These are phyloP conservation scores for Drosophila asahinai DNA, from an alignment of 1,140 invertebrate genomes.

Conservation along the genomic window DNA sequence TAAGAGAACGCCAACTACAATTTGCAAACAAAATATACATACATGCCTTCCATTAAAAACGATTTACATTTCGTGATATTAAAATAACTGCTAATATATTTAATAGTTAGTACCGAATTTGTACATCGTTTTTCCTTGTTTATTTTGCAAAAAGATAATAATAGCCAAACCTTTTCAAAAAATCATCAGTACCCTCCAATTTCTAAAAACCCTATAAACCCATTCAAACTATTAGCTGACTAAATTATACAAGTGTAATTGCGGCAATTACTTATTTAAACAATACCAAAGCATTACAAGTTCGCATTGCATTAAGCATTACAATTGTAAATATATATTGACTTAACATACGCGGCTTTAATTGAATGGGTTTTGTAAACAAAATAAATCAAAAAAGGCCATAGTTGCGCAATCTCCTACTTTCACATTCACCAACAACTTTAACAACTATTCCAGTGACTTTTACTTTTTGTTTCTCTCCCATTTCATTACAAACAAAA, in stretches of 20 bases:
- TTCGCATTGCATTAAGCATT: slow-evolving; percentile 1
- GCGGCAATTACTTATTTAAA: slow-evolving; percentile 11
- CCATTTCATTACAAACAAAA: background rate
- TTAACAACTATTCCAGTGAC: slow-evolving; percentile 3
- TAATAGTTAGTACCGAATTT: no score
- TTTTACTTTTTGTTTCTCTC: slow-evolving; percentile 28
- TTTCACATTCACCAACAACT: slow-evolving; percentile 12
- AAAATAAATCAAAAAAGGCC: background rate
- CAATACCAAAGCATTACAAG: background rate
- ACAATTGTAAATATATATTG: background rate
- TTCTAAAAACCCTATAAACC: background rate
- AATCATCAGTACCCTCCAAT: background rate
- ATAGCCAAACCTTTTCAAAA: no score
- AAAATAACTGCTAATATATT: no score
- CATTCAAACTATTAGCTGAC: no score
- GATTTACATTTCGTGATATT: background rate
- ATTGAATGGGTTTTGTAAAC: background rate
- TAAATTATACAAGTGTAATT: slow-evolving; percentile 14
- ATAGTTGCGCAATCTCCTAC: slow-evolving; percentile 2
- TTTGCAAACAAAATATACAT: no score
- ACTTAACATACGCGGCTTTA: slow-evolving; percentile 1
- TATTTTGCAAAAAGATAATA: no score
- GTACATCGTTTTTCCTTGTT: background rate
- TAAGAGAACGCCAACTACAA: no score
- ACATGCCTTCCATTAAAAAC: no score